These are phyloP conservation scores for Peromyscus leucopus DNA, from an alignment of 2,113 vertebrate species.

Conservation along the genomic window DNA sequence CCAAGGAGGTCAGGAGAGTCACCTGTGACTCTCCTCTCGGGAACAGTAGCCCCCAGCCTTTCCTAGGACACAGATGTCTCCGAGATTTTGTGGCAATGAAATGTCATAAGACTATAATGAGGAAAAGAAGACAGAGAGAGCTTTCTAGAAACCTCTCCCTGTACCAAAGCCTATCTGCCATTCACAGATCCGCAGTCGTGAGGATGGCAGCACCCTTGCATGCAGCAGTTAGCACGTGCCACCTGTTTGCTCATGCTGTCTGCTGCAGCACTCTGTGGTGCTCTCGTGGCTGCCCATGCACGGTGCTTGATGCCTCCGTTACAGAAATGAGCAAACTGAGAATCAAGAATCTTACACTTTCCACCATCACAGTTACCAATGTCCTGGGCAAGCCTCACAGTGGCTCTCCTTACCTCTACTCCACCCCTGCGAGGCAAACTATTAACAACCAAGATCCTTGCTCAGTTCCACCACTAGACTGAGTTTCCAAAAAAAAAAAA, in stretches of 20 bases:
- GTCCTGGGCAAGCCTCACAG: not conserved
- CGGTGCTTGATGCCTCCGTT: not conserved
- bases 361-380: not conserved
- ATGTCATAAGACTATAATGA: not conserved
- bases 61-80: not conserved
- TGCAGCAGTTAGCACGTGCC: not conserved
- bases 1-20: not conserved
- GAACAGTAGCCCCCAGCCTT: not conserved
- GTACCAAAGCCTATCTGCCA: not conserved
- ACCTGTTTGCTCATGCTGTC: not conserved
- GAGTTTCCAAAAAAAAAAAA: conserved; percentile 1
- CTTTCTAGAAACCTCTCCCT: not conserved
- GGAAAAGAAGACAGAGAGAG: not conserved
- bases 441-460: not conserved
- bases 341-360: not conserved
- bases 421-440: not conserved
- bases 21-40: not conserved
- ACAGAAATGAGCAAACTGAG: conserved; percentile 11
- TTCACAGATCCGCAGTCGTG: not conserved
- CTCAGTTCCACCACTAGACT: not conserved
- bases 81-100: conserved; percentile 2
- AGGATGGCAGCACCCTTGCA: not conserved
- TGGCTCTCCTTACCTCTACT: not conserved
- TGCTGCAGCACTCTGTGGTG: not conserved
- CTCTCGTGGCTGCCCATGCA: not conserved